Evolutionary conservation across 2,113 vertebrate species (phyloP), one percentile per base, ranked within the genome.

Genomic region (Tragelaphus buxtoni): DNA sequence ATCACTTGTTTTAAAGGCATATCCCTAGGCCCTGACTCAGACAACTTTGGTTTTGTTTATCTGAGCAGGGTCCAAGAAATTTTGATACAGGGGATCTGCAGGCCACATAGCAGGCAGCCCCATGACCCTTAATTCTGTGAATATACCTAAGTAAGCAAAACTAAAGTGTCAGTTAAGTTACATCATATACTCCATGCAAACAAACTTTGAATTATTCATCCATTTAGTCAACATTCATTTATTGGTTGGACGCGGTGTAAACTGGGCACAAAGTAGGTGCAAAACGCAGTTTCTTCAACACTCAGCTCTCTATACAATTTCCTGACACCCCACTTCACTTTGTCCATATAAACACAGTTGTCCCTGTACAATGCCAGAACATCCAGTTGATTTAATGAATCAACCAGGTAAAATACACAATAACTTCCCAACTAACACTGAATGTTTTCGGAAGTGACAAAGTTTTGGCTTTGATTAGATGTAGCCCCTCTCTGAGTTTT

Each of bases 101-200:
- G 24, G 47, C 32, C 45, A 94, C 28, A n/a, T 4, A 51, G 32
- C 16, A 88, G 35, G 22, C 2, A 11, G 88, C 86, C 22, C 69
- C 4, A 18, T 58, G 72, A 81, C 10, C 11, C 53, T 42, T 6
- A 80, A 69, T 76, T 94, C 65, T 92, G 47, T 88, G 47, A 14
- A 93, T 87, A 90, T 90, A 93, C n/a, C 35, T 91, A 92, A 97
- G 72, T 82, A 82, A 91, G 24, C 47, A 92, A 95, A 95, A 92
- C 47, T 42, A 91, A 86, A 96, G 60, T 55, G 47, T 24, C 16
- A 87, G 35, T 51, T 72, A 45, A 77, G 22, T 45, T 65, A 84
- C 32, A 74, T 32, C 32, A 32, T 49, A 80, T 80, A 95, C 81
- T 87, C 20, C n/a, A 55, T 18, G 20, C 47, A 94, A 87, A 81